phyloP scores from a whole-genome alignment of 2,888 invertebrate genomes.

The Dioctria linearis region DNA sequence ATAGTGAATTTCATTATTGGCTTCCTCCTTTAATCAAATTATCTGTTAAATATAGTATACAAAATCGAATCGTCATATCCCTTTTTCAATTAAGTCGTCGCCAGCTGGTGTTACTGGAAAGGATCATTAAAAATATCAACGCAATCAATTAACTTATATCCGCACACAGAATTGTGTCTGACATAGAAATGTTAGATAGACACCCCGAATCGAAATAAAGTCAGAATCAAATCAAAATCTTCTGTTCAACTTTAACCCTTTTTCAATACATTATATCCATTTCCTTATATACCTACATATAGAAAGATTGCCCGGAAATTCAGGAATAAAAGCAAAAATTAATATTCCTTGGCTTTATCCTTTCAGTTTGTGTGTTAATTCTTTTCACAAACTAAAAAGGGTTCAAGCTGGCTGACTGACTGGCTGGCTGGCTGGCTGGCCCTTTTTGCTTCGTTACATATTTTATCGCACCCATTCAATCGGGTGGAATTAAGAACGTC shows the following conservation, averaged over 20 bases:
- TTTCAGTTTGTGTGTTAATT: neutral
- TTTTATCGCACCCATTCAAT: conserved; percentile 45
- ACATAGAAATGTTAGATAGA: neutral
- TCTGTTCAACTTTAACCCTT: conserved; percentile 3
- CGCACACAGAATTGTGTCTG: neutral
- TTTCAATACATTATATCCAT: conserved; percentile 16
- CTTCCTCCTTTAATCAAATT: conserved; percentile 42
- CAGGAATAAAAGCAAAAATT: conserved; percentile 38
- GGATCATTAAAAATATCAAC: conserved; percentile 51
- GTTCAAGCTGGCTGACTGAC: neutral
- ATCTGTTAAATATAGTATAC: conserved; percentile 36
- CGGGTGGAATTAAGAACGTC: conserved; percentile 34
- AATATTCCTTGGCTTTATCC: conserved; percentile 44
- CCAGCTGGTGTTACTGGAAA: conserved; percentile 42
- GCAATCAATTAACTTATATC: conserved; percentile 40
- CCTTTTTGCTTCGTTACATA: conserved; percentile 35
- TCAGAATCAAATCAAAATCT: conserved; percentile 30
- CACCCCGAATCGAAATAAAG: neutral
- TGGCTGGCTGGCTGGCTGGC: too few relatives aligned
- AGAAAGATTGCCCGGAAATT: neutral
- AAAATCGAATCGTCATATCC: conserved; percentile 48
- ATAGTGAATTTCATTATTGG: neutral
- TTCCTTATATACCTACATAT: neutral
- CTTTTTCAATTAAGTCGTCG: conserved; percentile 48
- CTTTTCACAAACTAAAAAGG: conserved; percentile 27